Conservation (phyloP, 2,113 vertebrate genomes). For the Brachypteracias leptosomus region DNA sequence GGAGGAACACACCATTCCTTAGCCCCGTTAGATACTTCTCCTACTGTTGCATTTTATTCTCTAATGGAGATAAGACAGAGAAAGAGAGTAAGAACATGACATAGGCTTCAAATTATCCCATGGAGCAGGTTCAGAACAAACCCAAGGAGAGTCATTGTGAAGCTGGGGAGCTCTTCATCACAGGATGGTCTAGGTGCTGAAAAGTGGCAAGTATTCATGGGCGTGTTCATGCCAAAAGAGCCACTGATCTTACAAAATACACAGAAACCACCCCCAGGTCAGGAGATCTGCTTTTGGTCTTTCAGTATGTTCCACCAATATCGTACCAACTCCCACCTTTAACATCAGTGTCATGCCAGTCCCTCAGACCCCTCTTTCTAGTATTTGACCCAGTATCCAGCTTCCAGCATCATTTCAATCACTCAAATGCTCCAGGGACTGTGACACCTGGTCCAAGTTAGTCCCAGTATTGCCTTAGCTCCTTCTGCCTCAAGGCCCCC, state of each 20-base stretch:
- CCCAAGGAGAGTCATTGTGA: background rate
- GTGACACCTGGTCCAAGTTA: background rate
- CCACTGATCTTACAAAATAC: background rate
- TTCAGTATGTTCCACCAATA: background rate
- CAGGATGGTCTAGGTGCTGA: background rate
- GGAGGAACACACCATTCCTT: background rate
- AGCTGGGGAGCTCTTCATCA: background rate
- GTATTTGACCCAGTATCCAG: accelerated
- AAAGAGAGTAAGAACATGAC: background rate
- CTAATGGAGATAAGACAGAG: background rate
- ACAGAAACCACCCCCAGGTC: background rate
- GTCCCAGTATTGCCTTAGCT: background rate
- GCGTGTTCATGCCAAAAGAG: accelerated
- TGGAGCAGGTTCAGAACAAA: background rate
- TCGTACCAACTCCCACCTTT: background rate
- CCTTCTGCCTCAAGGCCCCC: background rate
- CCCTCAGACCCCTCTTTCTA: background rate
- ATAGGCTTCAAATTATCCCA: background rate
- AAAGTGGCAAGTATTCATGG: background rate
- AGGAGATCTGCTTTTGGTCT: background rate
- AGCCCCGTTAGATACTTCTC: background rate
- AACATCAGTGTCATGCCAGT: background rate
- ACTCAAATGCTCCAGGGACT: background rate
- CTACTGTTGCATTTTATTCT: background rate
- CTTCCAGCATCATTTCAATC: background rate